A percentile compares a stretch with the other conserved stretches of the same genome.
Evolutionary conservation across 1,140 invertebrate genomes (phyloP).

Genomic region (Drosophila eugracilis): DNA sequence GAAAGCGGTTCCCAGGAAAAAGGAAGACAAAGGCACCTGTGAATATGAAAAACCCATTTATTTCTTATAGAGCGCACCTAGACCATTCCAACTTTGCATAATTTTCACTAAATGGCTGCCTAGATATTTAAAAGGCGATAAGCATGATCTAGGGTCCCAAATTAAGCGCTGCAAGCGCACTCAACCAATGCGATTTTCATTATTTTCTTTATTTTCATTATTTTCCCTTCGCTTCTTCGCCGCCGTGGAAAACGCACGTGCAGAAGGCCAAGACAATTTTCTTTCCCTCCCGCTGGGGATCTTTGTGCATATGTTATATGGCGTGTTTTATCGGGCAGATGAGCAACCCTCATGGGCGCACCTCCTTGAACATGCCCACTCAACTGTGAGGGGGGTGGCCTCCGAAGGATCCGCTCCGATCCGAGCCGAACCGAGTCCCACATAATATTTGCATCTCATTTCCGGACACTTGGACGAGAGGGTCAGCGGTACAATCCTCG

Average conservation of each 20-base stretch:
- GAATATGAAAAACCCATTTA: background rate
- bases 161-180: slow-evolving; percentile 61
- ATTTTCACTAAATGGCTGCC: slow-evolving; percentile 37
- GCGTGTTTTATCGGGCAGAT: slow-evolving; percentile 29
- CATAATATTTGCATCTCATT: slow-evolving; percentile 85
- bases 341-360: slow-evolving; percentile 64
- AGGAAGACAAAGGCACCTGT: slow-evolving; percentile 20
- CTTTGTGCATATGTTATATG: slow-evolving; percentile 13
- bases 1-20: slow-evolving; percentile 26
- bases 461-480: slow-evolving; percentile 81
- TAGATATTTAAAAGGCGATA: slow-evolving; percentile 16
- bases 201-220: slow-evolving; percentile 17
- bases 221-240: slow-evolving; percentile 8
- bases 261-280: slow-evolving; percentile 63
- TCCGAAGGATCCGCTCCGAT: slow-evolving; percentile 19
- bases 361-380: slow-evolving; percentile 53
- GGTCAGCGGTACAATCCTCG: slow-evolving; percentile 44
- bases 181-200: slow-evolving; percentile 73
- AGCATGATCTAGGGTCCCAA: slow-evolving; percentile 48
- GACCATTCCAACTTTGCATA: slow-evolving; percentile 58
- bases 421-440: slow-evolving; percentile 69
- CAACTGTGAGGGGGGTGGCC: slow-evolving; percentile 47
- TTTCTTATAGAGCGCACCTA: slow-evolving; percentile 9
- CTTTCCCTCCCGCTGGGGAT: slow-evolving; percentile 41
- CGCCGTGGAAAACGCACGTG: slow-evolving; percentile 70